Percentiles rank a stretch among this genome's conserved stretches.
phyloP scores from a whole-genome alignment of 1,140 invertebrate species.

The Euwallacea similis region DNA sequence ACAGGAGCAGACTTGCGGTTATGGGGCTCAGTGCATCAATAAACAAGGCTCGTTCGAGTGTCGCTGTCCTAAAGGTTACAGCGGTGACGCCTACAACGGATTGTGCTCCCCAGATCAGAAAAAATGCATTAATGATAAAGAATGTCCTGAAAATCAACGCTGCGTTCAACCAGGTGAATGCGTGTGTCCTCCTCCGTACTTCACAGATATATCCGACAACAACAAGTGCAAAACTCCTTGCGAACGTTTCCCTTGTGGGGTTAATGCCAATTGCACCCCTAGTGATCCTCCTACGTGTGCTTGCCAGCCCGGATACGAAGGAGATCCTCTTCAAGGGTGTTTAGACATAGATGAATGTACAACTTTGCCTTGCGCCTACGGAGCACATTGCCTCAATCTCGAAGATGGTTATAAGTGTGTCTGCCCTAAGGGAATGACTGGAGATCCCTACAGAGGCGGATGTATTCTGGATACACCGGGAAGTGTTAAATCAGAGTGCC shows the following conservation, averaged over 20 bases:
- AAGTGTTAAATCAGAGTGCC: slow-evolving; percentile 64
- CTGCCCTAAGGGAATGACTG: slow-evolving; percentile 77
- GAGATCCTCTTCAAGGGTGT: slow-evolving; percentile 80
- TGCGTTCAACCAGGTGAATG: slow-evolving; percentile 89
- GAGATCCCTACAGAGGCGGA: slow-evolving; percentile 80
- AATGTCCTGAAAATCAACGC: slow-evolving; percentile 84
- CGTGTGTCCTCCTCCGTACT: slow-evolving; percentile 85
- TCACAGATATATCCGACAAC: slow-evolving; percentile 74
- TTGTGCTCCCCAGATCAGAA: slow-evolving; percentile 79
- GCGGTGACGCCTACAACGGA: slow-evolving; percentile 65
- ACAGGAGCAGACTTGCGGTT: slow-evolving; percentile 75
- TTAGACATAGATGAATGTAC: slow-evolving; percentile 81
- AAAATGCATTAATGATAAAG: slow-evolving; percentile 75
- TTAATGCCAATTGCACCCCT: slow-evolving; percentile 90
- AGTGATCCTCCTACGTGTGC: slow-evolving; percentile 86
- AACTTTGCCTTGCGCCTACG: slow-evolving; percentile 78
- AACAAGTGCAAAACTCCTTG: slow-evolving; percentile 89
- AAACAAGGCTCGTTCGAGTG: slow-evolving; percentile 77
- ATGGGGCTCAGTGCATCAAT: slow-evolving; percentile 84
- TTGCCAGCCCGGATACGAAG: slow-evolving; percentile 81
- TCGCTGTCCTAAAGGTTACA: slow-evolving; percentile 76
- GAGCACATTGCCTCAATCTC: slow-evolving; percentile 83
- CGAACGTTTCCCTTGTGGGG: slow-evolving; percentile 83
- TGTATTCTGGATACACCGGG: slow-evolving; percentile 62
- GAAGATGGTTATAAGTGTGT: slow-evolving; percentile 83